Percentiles rank a stretch among this genome's conserved stretches.
phyloP scores from a whole-genome alignment of 23 tunicate species.

The Ascidia mentula region DNA sequence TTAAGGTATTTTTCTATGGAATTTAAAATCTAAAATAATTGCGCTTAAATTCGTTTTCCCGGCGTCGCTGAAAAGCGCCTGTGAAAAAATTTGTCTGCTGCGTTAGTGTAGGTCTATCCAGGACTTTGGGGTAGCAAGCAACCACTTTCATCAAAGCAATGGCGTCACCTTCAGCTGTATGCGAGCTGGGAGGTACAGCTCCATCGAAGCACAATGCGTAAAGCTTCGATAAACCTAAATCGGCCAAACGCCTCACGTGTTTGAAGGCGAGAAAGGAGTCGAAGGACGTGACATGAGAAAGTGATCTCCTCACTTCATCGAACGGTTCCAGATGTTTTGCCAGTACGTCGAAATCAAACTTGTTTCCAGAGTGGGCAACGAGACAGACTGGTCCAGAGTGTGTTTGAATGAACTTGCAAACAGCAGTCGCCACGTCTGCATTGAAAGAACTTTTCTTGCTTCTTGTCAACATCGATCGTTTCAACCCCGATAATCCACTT shows the following conservation, averaged over 20 bases:
- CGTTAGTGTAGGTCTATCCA: neutral
- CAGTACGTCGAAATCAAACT: neutral
- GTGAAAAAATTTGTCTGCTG: neutral
- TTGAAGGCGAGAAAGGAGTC: neutral
- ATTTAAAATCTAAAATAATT: neutral
- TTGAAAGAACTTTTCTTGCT: neutral
- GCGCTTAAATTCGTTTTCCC: too few species aligned
- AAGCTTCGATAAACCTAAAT: neutral
- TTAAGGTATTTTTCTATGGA: neutral
- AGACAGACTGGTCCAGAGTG: neutral
- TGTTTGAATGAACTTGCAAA: neutral
- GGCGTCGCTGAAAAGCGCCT: too few species aligned
- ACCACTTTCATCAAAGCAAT: neutral
- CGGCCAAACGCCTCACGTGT: neutral
- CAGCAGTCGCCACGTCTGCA: neutral
- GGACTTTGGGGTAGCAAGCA: neutral
- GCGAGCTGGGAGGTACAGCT: neutral
- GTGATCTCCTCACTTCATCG: neutral
- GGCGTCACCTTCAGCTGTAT: neutral
- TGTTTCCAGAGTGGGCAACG: neutral
- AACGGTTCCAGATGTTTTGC: neutral
- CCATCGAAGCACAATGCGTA: neutral
- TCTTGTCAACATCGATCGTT: neutral
- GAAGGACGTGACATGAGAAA: neutral
- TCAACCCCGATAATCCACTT: neutral